Base-by-base conservation (phyloP, 2,888 invertebrate species). In the Synanthedon vespiformis region DNA sequence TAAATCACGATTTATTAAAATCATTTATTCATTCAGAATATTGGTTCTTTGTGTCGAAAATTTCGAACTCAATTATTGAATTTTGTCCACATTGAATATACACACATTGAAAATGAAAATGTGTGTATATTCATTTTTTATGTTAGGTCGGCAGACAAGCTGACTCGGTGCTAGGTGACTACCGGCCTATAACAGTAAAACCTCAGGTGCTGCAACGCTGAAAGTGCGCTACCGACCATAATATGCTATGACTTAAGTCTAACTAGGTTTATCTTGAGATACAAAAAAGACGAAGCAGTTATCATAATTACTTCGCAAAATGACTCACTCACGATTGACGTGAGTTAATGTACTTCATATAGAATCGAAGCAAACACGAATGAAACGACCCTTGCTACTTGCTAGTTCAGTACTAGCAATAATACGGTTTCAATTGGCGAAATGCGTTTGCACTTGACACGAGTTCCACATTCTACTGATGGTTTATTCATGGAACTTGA, bases 381-480 rank as follows among this genome's bases (percentile, higher is more conserved):
- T 44, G 40, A 49, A 48, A 8, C 49, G 40, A 49, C 48, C 47
- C 40, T 18, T 51, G 22, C 22, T 22, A 16, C 54, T 56, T 58
- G 57, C 49, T 56, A 52, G 55, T 62, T 63, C 60, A 58, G 58
- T 61, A 58, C 60, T 60, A 58, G 61, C 59, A 63, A 62, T 67
- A 64, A 67, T 61, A 63, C 58, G 44, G 14, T 44, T 34, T 34
- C 13, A 14, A 54, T 72, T 70, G 67, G 69, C 78, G 75, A 77
- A 77, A 59, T 74, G 73, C 64, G 67, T 60, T 66, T 64, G 56
- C 68, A 64, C 75, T 77, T 68, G 73, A 80, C 78, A 77, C 61
- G 75, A 71, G 74, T 70, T 73, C 74, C 76, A 76, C 79, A 79
- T 79, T 74, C 72, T 61, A 58, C 56, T 63, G 57, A 77, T 80